Conservation (phyloP, 2,113 vertebrate species). For the Ia io region DNA sequence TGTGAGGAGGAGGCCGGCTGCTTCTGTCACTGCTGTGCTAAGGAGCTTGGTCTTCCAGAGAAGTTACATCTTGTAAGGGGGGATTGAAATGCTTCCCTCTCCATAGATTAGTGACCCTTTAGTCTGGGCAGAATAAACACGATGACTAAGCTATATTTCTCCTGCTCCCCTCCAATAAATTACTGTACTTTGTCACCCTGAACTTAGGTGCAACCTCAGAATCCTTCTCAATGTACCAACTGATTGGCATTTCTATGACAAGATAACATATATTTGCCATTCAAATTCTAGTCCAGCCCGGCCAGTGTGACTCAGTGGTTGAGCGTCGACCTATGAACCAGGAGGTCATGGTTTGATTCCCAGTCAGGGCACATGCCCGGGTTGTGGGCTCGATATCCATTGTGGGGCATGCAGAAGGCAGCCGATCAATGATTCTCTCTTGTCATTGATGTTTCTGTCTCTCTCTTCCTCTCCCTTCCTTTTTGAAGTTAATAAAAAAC, state of each 20-base stretch:
- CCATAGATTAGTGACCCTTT: background rate
- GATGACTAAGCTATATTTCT: background rate
- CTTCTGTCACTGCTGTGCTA: background rate
- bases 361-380: too few relatives aligned
- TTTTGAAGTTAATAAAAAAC: too few relatives aligned
- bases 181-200: background rate
- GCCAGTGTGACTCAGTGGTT: too few relatives aligned
- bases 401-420: too few relatives aligned
- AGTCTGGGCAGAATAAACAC: background rate
- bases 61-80: background rate
- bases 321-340: too few relatives aligned
- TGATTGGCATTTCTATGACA: background rate
- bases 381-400: too few relatives aligned
- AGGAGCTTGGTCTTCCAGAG: background rate
- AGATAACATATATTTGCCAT: background rate
- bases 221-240: background rate
- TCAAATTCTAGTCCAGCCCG: background rate
- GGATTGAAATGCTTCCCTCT: background rate
- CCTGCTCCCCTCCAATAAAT: background rate
- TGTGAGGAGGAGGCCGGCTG: background rate
- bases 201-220: background rate
- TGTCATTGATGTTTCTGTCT: too few relatives aligned
- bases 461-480: too few relatives aligned
- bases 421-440: too few relatives aligned
- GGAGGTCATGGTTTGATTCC: too few relatives aligned